Percentiles rank a stretch among this genome's conserved stretches.
Conservation (phyloP, 2,888 invertebrate species). For the Leptopilina myrica region DNA sequence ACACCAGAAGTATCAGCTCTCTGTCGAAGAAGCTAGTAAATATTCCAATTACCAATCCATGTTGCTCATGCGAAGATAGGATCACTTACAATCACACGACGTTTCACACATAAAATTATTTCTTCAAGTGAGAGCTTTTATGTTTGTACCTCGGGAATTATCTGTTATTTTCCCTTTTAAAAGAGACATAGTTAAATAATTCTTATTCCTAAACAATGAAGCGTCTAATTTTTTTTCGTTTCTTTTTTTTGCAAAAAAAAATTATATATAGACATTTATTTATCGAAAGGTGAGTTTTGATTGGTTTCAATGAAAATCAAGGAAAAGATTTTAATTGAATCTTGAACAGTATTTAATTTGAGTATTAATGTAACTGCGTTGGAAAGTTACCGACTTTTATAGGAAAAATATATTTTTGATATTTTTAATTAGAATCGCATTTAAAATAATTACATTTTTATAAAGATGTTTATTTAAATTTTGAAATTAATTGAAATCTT, state of each 20-base stretch:
- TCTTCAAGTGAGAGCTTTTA: slow-evolving; percentile 19
- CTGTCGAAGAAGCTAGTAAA: slow-evolving; percentile 27
- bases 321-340: neutral
- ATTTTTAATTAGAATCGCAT: no score
- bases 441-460: no score
- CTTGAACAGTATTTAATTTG: neutral
- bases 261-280: neutral
- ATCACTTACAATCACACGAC: slow-evolving; percentile 22
- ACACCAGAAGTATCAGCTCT: slow-evolving; percentile 19
- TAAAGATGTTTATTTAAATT: no score
- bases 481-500: no score
- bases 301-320: neutral
- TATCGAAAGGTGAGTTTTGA: slow-evolving; percentile 8
- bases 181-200: slow-evolving; percentile 8
- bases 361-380: no score
- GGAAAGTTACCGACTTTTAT: no score
- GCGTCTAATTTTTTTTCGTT: neutral
- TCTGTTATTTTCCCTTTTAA: slow-evolving; percentile 15
- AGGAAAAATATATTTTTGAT: no score
- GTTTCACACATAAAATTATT: slow-evolving; percentile 25
- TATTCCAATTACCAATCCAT: slow-evolving; percentile 21
- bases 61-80: slow-evolving; percentile 24
- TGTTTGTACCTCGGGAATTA: slow-evolving; percentile 9
- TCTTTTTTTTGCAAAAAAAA: neutral
- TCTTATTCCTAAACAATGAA: neutral